Evolutionary conservation across 2,113 vertebrate species (phyloP).

Genomic region (Plecturocebus donacophilus): DNA sequence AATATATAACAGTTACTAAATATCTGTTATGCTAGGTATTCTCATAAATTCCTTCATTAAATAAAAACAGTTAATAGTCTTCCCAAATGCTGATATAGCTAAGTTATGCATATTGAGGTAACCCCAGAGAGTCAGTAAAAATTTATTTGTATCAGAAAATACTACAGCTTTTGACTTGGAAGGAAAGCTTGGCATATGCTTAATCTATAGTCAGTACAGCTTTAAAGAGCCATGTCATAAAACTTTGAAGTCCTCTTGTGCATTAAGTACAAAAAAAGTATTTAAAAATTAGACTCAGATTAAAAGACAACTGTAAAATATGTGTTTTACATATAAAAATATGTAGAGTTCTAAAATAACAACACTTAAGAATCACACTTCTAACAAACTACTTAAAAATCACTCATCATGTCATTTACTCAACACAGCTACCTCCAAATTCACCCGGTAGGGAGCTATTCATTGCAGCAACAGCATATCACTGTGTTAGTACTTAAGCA

Average conservation of each 20-base stretch:
- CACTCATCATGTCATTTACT: background rate
- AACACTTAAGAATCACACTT: background rate
- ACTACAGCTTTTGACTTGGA: background rate
- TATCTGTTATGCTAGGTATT: background rate
- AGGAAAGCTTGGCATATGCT: background rate
- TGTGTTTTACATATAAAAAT: no score
- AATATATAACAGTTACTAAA: background rate
- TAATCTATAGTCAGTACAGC: background rate
- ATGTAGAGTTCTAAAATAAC: background rate
- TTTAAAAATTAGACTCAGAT: background rate
- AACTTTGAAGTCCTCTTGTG: background rate
- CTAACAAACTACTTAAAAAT: slow-evolving; percentile 23
- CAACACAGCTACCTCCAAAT: background rate
- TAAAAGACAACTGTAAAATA: background rate
- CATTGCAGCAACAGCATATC: background rate
- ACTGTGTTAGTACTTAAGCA: background rate
- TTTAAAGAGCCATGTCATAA: background rate
- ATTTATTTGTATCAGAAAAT: slow-evolving; percentile 27
- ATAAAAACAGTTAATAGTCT: background rate
- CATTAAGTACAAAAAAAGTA: background rate
- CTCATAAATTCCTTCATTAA: slow-evolving; percentile 10
- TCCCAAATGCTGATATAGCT: background rate
- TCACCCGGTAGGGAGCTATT: background rate
- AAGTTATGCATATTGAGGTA: background rate
- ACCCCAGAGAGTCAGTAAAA: slow-evolving; percentile 23